Evolutionary conservation across 2,797 vertebrate species (phyloP), one percentile per base, ranked within the genome.

Genomic region (Chromis chromis): DNA sequence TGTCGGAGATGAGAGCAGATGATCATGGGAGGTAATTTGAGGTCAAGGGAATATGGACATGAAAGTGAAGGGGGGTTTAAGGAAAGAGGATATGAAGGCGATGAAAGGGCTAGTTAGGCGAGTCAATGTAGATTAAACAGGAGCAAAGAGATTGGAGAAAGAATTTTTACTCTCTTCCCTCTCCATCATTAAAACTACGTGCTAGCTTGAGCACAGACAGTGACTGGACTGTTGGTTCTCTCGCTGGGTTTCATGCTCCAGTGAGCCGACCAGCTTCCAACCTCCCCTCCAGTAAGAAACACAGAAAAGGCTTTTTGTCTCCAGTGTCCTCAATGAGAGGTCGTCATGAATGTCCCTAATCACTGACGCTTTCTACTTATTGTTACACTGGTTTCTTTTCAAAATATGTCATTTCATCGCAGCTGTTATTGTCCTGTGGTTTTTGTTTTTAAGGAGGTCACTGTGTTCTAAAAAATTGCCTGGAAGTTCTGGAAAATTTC

Each of bases 131-230:
- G 70, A 86, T 82, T 78, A 76, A 82, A 77, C 76, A 60, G 65
- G 56, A 75, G 65, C 68, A 63, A 70, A 65, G 65, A 78, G 58
- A 59, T 16, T 9, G 64, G 66, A 76, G 70, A 79, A 52, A 86
- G 72, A 39, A 4, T 78, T 77, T 78, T 66, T 33, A 44, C 66
- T 63, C 67, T 63, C 52, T 25, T 69, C 62, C 39, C n/a, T 31
- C 70, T 46, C 74, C 74, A 66, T 91, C 89, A 87, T 93, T 92
- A 92, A 91, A 92, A 88, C 68, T 56, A 42, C 7, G 75, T 80
- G 89, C 85, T 76, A 78, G 76, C 54, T 62, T 81, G 87, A 91
- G 76, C 89, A 79, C 86, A 83, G 84, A 92, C 89, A 89, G 84
- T 67, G 61, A 60, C 70, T 62, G 78, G 82, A 79, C 85, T 86